A percentile compares a stretch with the other conserved stretches of the same genome.
phyloP scores from a whole-genome alignment of 2,888 invertebrate species.

The Ommatoiulus sabulosus region DNA sequence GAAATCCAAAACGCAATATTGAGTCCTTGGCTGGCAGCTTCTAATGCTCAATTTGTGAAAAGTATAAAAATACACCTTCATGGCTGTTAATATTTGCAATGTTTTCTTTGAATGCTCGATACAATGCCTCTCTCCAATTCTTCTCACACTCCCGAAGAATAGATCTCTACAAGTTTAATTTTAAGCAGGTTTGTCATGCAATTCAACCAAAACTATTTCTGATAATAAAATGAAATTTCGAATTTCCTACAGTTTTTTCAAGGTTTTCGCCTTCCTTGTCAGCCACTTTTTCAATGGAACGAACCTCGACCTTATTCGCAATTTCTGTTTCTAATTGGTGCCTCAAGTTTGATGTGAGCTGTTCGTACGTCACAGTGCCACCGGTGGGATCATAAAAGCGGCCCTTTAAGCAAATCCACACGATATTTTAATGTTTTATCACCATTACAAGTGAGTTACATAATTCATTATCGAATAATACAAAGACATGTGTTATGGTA shows the following conservation, averaged over 20 bases:
- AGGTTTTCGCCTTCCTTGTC: not conserved
- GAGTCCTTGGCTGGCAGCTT: not conserved
- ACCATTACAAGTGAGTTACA: no score
- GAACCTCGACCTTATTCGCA: not conserved
- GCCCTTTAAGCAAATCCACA: constrained; percentile 20
- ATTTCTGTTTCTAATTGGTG: constrained; percentile 30
- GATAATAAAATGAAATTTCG: not conserved
- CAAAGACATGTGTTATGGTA: no score
- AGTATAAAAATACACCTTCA: not conserved
- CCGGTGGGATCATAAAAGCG: constrained; percentile 22
- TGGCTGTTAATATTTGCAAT: not conserved
- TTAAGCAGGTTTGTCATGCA: not conserved
- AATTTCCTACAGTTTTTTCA: not conserved
- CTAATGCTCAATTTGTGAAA: not conserved
- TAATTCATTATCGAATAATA: no score
- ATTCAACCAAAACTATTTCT: no score
- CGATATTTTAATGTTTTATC: not conserved
- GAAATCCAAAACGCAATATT: not conserved
- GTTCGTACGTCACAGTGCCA: not conserved
- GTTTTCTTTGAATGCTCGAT: not conserved
- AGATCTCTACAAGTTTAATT: constrained; percentile 1
- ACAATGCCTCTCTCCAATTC: constrained; percentile 1
- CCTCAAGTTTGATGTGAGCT: constrained; percentile 17
- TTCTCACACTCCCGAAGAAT: not conserved
- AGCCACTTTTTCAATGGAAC: not conserved